Evolutionary conservation across 2,113 vertebrate genomes (phyloP).

Genomic region (Setophaga coronata): DNA sequence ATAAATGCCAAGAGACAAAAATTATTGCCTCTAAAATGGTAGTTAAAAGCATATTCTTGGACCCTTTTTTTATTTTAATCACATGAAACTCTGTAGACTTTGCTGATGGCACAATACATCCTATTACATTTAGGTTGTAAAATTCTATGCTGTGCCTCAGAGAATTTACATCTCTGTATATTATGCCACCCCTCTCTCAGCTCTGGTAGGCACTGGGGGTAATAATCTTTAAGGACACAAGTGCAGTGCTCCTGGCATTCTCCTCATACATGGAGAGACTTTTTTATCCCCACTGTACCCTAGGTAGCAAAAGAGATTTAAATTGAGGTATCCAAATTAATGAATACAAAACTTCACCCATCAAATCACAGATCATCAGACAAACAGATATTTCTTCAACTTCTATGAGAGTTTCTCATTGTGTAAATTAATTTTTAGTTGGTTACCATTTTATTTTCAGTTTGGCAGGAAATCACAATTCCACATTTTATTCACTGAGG

Average conservation of each 20-base stretch:
- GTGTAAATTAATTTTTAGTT: conserved; percentile 2
- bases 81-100: conserved; percentile 71
- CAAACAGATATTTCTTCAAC: not conserved
- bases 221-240: conserved; percentile 73
- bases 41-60: conserved; percentile 75
- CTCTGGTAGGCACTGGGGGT: conserved; percentile 45
- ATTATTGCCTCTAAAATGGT: conserved; percentile 72
- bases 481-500: not conserved
- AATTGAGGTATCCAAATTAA: conserved; percentile 30
- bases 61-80: conserved; percentile 75
- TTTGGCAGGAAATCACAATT: conserved; percentile 38
- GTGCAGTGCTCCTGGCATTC: conserved; percentile 33
- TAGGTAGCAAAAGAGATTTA: not conserved
- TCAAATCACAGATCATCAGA: not conserved
- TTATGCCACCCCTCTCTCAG: conserved; percentile 63
- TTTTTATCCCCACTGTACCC: not conserved
- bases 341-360: not conserved
- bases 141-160: conserved; percentile 74
- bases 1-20: conserved; percentile 76
- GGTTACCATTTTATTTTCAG: conserved; percentile 28
- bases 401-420: not conserved
- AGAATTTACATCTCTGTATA: conserved; percentile 75
- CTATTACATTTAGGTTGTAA: conserved; percentile 76
- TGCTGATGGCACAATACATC: conserved; percentile 76
- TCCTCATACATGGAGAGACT: not conserved